Percentiles rank a stretch among this genome's conserved stretches.
These are phyloP conservation scores for Drosophila sp. DNA, from an alignment of 1,140 invertebrate species.

Conservation along the genomic window DNA sequence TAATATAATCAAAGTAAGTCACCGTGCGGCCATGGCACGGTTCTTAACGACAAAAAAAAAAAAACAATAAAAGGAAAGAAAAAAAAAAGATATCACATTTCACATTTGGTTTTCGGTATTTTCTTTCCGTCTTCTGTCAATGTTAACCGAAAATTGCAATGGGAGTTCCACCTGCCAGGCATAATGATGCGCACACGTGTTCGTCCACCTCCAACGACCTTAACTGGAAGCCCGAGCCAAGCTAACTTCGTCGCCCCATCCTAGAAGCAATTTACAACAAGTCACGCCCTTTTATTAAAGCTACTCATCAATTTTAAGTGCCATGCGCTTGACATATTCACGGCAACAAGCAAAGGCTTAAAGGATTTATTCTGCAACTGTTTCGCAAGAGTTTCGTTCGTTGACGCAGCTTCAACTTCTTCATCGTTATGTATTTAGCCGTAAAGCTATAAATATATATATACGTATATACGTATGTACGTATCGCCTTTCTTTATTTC, in stretches of 20 bases:
- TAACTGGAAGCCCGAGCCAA: background rate
- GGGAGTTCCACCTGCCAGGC: constrained; percentile 17
- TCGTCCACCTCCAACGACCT: background rate
- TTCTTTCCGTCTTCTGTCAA: constrained; percentile 16
- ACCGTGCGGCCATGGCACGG: constrained; percentile 14
- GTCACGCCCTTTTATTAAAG: constrained; percentile 37
- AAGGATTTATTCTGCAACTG: constrained; percentile 26
- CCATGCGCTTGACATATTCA: constrained; percentile 34
- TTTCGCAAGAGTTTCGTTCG: background rate
- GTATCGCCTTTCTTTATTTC: background rate
- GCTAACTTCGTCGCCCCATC: background rate
- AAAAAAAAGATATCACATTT: constrained; percentile 32
- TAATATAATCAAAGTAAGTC: constrained; percentile 16
- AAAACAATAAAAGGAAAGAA: background rate
- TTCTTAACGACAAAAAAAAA: constrained; percentile 14
- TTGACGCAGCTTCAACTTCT: background rate
- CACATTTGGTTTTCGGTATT: constrained; percentile 44
- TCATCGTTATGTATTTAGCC: constrained; percentile 17
- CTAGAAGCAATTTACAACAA: constrained; percentile 30
- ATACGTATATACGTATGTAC: background rate
- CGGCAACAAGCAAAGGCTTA: constrained; percentile 21
- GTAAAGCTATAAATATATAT: constrained; percentile 12
- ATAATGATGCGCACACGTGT: constrained; percentile 20
- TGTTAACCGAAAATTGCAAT: constrained; percentile 26
- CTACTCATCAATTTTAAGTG: constrained; percentile 32